Base-by-base conservation (phyloP, 2,797 vertebrate genomes). In the Rhinoraja longicauda region DNA sequence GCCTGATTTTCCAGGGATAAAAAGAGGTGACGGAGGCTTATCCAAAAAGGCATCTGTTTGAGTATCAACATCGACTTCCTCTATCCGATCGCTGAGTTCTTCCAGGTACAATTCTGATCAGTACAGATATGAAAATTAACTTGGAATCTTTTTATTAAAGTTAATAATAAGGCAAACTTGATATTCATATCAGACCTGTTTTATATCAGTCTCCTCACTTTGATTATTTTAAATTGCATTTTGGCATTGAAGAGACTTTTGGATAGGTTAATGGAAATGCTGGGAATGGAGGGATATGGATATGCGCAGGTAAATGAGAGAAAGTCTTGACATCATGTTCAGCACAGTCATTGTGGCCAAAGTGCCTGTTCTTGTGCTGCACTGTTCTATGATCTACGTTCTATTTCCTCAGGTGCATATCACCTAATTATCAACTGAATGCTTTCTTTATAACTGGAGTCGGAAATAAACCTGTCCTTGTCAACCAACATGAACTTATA, bases 1-100 rank as follows among this genome's bases (percentile, higher is more conserved):
- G 88, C 98, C 98, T 0, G 97, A 96, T 96, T 99, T 99, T 93
- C 97, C 97, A 93, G 98, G 98, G 94, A 99, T 96, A 93, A 99
- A 99, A 93, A 99, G 96, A 0, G 98, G 98, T 90, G 97, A 97
- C 24, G 96, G 94, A 17, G 98, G 98, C 96, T 95, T 97, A 94
- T 98, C 97, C 96, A 99, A 94, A 95, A 99, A 98, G 0, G 96
- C 96, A 93, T 99, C 99, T 39, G 98, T 99, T 96, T 99, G 99
- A 95, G 98, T 98, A 93, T 98, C 97, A 79, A 94, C 94, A 81
- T 97, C 97, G 92, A 94, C 94, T 64, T 97, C 95, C 94, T 96
- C 94, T 93, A 97, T 26, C 0, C 94, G 93, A 82, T 98, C 96
- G 94, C 96, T 96, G 95, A 99, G 95, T 94, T 99, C 98, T 95